These are phyloP conservation scores for Erebia epiphron DNA, from an alignment of 2,888 invertebrate species.

Conservation along the genomic window DNA sequence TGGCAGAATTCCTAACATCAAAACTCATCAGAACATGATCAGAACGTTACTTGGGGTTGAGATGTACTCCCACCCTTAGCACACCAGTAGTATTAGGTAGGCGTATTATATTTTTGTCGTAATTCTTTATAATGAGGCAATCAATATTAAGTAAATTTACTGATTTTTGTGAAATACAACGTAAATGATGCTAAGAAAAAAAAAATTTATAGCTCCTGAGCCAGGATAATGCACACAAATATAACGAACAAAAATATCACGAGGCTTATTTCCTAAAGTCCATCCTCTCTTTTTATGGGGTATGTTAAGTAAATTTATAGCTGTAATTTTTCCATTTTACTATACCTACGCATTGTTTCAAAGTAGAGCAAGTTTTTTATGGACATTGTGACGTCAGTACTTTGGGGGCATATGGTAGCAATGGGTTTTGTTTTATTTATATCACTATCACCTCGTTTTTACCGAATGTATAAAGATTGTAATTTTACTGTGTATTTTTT, in stretches of 20 bases:
- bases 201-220: background rate
- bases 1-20: too few species aligned
- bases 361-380: conserved; percentile 54
- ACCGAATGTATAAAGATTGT: background rate
- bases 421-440: conserved; percentile 4
- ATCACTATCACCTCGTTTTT: background rate
- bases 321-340: conserved; percentile 56
- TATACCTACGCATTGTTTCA: conserved; percentile 50
- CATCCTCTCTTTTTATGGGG: conserved; percentile 55
- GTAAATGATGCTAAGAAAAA: background rate
- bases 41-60: too few species aligned
- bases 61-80: too few species aligned
- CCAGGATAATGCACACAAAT: conserved; percentile 8
- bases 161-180: background rate
- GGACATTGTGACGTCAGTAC: conserved; percentile 50
- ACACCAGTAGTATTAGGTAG: too few species aligned
- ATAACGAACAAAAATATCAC: conserved; percentile 39
- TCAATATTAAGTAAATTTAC: too few species aligned
- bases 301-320: conserved; percentile 59
- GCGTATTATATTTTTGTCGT: too few species aligned
- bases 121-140: too few species aligned
- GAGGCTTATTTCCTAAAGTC: conserved; percentile 48
- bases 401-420: conserved; percentile 50
- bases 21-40: too few species aligned
- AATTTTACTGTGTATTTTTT: background rate